Base-by-base conservation (phyloP, 2,888 invertebrate species). In the Sisyra nigra region DNA sequence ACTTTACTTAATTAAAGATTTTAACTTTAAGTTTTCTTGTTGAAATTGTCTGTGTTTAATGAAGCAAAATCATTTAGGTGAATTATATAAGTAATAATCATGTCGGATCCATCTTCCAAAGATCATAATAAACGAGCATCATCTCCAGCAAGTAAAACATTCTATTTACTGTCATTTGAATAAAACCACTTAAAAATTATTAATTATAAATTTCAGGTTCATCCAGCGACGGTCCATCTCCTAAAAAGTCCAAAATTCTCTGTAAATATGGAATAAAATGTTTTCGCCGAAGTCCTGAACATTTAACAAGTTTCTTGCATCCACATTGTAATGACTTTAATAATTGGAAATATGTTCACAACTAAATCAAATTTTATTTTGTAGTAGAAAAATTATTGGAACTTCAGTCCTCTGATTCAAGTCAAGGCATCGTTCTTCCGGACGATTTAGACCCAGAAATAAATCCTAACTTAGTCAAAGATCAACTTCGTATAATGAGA, bases 201-300 rank as follows among this genome's bases (percentile, higher is more conserved):
- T n/a, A n/a, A n/a, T n/a, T n/a, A n/a, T n/a, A n/a, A n/a, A n/a
- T 24, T 24, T 24, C 7, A 24, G 24, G 7, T 24, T 24, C 24
- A 24, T 3, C 24, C 3, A 24, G 24, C 24, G 24, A 24, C 24
- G 24, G 24, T 7, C 24, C 24, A 24, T 24, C 34, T 34, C 7
- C 34, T n/a, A 55, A 50, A 48, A 42, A 44, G 13, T 54, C 55
- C 30, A 69, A 66, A 52, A 71, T 67, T 48, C 61, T 65, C 45
- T 92, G 91, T 57, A 76, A 74, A 11, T 88, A 82, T 59, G 81
- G 77, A 6, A 74, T 74, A 19, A 74, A 72, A 50, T 92, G 92
- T 55, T 91, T 82, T 54, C 70, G 92, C 42, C 74, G 76, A 53
- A 91, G 89, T 65, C 85, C 86, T 1, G 73, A 78, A 45, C 93